phyloP scores from a whole-genome alignment of 2,113 vertebrate genomes.

The Eidolon helvum region DNA sequence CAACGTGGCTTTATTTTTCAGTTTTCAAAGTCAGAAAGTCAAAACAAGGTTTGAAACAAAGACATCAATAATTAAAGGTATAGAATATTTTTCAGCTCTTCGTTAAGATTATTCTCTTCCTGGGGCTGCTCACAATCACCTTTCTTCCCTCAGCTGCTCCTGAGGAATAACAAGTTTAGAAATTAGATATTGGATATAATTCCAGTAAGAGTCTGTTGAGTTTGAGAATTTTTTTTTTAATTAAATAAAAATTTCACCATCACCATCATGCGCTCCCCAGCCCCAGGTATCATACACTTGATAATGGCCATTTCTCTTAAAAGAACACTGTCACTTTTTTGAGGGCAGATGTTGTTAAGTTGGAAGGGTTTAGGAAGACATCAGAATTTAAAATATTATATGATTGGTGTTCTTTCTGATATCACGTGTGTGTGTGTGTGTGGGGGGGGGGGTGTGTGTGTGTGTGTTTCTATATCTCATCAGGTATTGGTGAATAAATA shows the following conservation, averaged over 20 bases:
- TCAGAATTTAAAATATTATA: not conserved
- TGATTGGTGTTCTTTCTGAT: not conserved
- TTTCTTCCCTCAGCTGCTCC: not conserved
- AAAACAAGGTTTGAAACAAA: not conserved
- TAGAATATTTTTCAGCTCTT: not conserved
- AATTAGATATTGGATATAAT: not conserved
- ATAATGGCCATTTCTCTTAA: not conserved
- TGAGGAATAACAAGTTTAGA: not conserved
- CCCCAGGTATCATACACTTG: not conserved
- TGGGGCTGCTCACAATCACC: not conserved
- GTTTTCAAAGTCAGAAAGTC: not conserved
- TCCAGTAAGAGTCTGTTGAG: not conserved
- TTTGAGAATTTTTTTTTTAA: not conserved
- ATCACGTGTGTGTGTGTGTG: not conserved
- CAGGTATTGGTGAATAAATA: conserved; percentile 57
- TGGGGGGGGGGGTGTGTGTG: not conserved
- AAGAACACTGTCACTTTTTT: not conserved
- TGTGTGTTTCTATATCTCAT: conserved; percentile 8
- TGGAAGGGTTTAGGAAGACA: not conserved
- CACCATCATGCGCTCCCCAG: too few relatives aligned
- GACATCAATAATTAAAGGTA: not conserved
- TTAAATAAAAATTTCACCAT: not conserved
- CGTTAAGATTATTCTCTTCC: not conserved
- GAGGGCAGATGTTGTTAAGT: not conserved
- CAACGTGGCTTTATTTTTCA: conserved; percentile 31